Conservation (phyloP, 1,140 invertebrate genomes). For the Panonychus citri region DNA sequence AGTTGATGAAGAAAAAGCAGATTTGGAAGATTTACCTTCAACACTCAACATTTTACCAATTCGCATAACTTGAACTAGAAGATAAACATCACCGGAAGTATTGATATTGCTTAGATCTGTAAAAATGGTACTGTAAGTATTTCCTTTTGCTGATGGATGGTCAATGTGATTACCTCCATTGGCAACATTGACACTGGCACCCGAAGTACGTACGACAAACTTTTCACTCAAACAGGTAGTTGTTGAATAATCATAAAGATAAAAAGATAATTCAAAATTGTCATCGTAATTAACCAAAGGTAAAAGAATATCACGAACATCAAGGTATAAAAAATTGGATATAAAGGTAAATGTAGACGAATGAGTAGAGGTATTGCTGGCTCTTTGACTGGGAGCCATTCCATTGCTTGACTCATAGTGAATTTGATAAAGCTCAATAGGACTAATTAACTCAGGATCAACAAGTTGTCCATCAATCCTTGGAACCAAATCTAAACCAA, state of each 20-base stretch:
- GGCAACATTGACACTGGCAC: not conserved
- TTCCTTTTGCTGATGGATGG: not conserved
- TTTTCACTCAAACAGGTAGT: not conserved
- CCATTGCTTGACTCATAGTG: conserved; percentile 22
- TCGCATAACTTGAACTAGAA: conserved; percentile 9
- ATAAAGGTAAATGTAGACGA: not conserved
- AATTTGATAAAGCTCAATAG: conserved; percentile 65
- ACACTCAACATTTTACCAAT: conserved; percentile 7
- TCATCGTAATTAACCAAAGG: not conserved
- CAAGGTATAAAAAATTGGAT: not conserved
- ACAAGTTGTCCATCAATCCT: conserved; percentile 55
- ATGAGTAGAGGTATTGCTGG: not conserved
- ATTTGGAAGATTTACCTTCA: conserved; percentile 4
- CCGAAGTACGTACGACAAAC: not conserved
- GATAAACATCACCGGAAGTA: conserved; percentile 1
- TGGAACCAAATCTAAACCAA: conserved; percentile 72
- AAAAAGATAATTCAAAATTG: not conserved
- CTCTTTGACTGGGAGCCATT: not conserved
- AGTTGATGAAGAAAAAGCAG: not conserved
- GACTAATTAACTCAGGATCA: conserved; percentile 59
- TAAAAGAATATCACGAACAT: not conserved
- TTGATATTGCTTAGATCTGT: not conserved
- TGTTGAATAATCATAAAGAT: not conserved
- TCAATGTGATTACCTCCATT: not conserved
- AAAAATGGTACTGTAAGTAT: not conserved